Conservation (phyloP, 1,140 invertebrate species). For the Parapsyche elsis region DNA sequence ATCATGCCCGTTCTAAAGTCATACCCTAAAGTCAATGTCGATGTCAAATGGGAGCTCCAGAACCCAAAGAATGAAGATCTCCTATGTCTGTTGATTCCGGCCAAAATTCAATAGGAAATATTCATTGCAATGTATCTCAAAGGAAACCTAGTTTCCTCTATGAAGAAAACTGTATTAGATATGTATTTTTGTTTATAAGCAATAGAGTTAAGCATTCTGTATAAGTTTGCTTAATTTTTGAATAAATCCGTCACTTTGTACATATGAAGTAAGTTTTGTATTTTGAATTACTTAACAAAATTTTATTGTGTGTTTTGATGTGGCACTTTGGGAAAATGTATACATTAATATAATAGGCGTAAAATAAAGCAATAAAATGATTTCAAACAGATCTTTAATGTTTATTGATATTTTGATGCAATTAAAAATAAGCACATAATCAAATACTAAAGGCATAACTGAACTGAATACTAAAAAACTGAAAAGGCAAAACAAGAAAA, state of each 20-base stretch:
- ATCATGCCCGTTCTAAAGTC: slow-evolving; percentile 70
- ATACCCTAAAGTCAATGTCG: slow-evolving; percentile 76
- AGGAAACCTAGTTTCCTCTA: neutral
- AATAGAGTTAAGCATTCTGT: neutral
- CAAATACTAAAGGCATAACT: too few species aligned
- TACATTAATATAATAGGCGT: neutral
- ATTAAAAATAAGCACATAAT: too few species aligned
- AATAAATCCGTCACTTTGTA: neutral
- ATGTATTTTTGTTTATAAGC: neutral
- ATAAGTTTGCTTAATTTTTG: neutral
- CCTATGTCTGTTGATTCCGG: slow-evolving; percentile 75
- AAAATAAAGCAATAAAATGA: neutral
- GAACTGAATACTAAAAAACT: too few species aligned
- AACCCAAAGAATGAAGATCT: slow-evolving; percentile 71
- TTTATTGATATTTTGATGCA: too few species aligned
- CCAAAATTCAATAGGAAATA: slow-evolving; percentile 67
- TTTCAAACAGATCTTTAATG: too few species aligned
- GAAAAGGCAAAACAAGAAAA: too few species aligned
- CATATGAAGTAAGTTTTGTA: neutral
- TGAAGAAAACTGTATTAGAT: neutral
- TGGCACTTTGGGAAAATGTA: neutral
- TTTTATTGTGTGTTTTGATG: too few species aligned
- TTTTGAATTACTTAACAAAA: neutral
- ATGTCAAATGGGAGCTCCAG: slow-evolving; percentile 78
- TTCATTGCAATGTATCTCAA: neutral